These are phyloP conservation scores for Serranus cabrilla DNA, from an alignment of 2,797 vertebrate genomes.

Conservation along the genomic window DNA sequence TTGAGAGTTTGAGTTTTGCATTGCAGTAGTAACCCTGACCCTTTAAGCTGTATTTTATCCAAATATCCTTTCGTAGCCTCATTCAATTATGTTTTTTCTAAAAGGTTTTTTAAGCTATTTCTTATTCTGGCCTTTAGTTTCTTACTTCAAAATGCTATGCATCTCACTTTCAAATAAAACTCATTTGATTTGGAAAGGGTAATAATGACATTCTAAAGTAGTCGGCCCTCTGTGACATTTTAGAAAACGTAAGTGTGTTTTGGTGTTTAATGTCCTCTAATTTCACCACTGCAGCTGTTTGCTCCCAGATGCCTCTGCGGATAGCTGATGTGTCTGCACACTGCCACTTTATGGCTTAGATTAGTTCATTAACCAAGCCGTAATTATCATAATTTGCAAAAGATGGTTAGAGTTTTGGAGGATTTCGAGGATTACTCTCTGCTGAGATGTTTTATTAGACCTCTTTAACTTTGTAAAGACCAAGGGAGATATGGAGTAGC, in stretches of 20 bases:
- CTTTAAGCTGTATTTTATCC: neutral
- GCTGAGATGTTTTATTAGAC: constrained; percentile 47
- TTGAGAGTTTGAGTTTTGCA: too few relatives aligned
- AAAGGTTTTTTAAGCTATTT: neutral
- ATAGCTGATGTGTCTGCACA: constrained; percentile 20
- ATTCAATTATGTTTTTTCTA: neutral
- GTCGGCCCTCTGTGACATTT: constrained; percentile 36
- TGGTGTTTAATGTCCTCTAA: constrained; percentile 39
- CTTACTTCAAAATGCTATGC: neutral
- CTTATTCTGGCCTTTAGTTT: neutral
- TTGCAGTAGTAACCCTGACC: neutral
- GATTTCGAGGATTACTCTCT: constrained; percentile 28
- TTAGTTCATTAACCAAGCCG: constrained; percentile 67
- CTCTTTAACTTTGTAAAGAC: constrained; percentile 41
- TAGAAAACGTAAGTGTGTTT: constrained; percentile 37
- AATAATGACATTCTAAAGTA: constrained; percentile 14
- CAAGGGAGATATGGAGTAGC: neutral
- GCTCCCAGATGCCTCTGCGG: constrained; percentile 41
- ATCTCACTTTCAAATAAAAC: neutral
- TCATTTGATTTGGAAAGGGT: constrained; percentile 12
- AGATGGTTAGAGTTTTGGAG: constrained; percentile 48
- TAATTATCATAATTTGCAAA: constrained; percentile 68
- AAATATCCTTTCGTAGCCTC: neutral
- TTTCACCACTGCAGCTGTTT: constrained; percentile 47
- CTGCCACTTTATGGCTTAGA: constrained; percentile 51